A percentile compares a stretch with the other conserved stretches of the same genome.
phyloP scores from a whole-genome alignment of 37 sponge, comb jelly and placozoan genomes.

The Lycopodina hypogea region DNA sequence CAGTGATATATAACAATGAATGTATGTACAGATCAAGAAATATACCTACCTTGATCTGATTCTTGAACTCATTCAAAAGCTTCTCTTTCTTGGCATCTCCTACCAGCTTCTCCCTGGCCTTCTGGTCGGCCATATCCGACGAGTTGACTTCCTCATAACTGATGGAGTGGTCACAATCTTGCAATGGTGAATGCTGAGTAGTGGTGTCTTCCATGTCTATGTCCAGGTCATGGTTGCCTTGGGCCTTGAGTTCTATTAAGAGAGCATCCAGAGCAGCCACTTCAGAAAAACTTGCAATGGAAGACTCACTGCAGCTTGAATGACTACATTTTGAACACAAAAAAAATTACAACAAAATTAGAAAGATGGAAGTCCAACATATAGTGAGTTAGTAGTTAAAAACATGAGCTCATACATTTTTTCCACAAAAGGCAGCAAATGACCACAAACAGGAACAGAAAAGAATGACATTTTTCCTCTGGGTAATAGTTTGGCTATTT shows the following conservation, averaged over 20 bases:
- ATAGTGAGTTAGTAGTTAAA: no score
- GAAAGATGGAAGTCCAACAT: no score
- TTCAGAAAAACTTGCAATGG: neutral
- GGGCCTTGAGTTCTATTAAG: neutral
- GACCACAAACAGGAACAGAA: no score
- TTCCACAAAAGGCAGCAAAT: no score
- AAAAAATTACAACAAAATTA: neutral
- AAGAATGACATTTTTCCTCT: no score
- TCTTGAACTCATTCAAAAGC: constrained; percentile 4
- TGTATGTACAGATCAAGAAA: no score
- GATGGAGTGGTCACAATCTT: neutral
- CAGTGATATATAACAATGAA: no score
- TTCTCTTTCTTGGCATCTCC: constrained; percentile 16
- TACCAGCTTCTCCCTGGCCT: neutral
- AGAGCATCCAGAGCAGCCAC: neutral
- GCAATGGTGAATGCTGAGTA: neutral
- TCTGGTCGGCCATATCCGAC: no score
- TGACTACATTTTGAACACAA: no score
- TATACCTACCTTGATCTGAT: constrained; percentile 13
- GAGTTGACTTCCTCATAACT: neutral
- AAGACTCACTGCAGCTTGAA: no score
- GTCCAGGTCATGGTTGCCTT: neutral
- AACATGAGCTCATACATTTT: no score
- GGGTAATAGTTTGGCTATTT: no score
- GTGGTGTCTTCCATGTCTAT: neutral